Conservation (phyloP, 2,888 invertebrate species). For the Prosapia bicincta region DNA sequence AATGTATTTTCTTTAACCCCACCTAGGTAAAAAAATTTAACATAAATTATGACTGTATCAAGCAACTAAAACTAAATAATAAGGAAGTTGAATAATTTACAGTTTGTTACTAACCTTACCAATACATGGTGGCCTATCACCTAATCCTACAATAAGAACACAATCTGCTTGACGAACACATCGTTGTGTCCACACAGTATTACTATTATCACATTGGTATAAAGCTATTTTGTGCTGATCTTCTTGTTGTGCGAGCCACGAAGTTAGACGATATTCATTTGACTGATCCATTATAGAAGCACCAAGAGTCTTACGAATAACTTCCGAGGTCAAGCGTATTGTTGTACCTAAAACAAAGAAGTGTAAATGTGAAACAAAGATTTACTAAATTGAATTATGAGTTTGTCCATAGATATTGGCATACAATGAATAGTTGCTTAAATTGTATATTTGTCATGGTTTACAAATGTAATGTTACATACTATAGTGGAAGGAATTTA, state of each 20-base stretch:
- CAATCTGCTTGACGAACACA: slow-evolving; percentile 97
- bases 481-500: too few relatives aligned
- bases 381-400: too few relatives aligned
- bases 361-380: too few relatives aligned
- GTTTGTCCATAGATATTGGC: too few relatives aligned
- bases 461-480: too few relatives aligned
- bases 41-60: too few relatives aligned
- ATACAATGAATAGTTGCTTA: too few relatives aligned
- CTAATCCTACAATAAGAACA: slow-evolving; percentile 92
- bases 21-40: too few relatives aligned
- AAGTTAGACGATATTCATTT: slow-evolving; percentile 92
- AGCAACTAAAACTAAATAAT: too few relatives aligned
- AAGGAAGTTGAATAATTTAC: too few relatives aligned
- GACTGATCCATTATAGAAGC: slow-evolving; percentile 85
- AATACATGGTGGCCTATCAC: slow-evolving; percentile 82
- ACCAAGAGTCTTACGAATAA: slow-evolving; percentile 85
- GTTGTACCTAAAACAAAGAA: slow-evolving; percentile 77
- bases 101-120: slow-evolving; percentile 62
- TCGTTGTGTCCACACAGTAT: slow-evolving; percentile 95
- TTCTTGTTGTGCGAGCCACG: slow-evolving; percentile 99
- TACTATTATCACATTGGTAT: slow-evolving; percentile 92
- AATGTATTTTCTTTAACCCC: too few relatives aligned
- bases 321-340: slow-evolving; percentile 86
- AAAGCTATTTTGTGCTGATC: slow-evolving; percentile 93
- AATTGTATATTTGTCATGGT: too few relatives aligned